phyloP scores from a whole-genome alignment of 2,888 invertebrate genomes.

The Drosophila stalkeri region DNA sequence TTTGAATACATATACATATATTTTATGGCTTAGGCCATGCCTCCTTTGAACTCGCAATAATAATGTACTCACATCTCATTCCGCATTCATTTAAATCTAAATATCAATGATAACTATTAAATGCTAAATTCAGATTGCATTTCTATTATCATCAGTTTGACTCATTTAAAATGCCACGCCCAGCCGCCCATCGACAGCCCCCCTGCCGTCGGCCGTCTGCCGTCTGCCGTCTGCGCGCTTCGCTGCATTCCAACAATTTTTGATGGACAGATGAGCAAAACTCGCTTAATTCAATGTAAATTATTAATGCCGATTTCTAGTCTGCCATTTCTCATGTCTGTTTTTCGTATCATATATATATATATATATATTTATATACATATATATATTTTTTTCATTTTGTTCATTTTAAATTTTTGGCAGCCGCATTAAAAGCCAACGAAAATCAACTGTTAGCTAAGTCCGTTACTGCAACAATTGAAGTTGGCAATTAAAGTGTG shows the following conservation, averaged over 20 bases:
- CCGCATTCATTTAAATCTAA: neutral
- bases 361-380: neutral
- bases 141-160: slow-evolving; percentile 2
- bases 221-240: slow-evolving; percentile 41
- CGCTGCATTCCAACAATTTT: slow-evolving; percentile 44
- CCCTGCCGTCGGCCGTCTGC: slow-evolving; percentile 2
- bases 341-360: neutral
- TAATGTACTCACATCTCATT: neutral
- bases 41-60: neutral
- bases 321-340: slow-evolving; percentile 34
- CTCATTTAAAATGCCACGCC: slow-evolving; percentile 1
- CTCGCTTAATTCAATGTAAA: slow-evolving; percentile 61
- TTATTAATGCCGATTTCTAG: slow-evolving; percentile 58
- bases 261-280: slow-evolving; percentile 52
- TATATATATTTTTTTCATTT: neutral
- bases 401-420: slow-evolving; percentile 41
- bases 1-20: too few species aligned
- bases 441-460: slow-evolving; percentile 60
- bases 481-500: slow-evolving; percentile 69
- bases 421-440: slow-evolving; percentile 45
- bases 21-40: too few species aligned
- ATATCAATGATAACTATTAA: neutral
- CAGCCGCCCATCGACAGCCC: neutral
- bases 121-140: neutral
- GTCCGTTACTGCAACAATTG: slow-evolving; percentile 65